Evolutionary conservation across 2,888 invertebrate genomes (phyloP).

Genomic region (Oxycera nigricornis): DNA sequence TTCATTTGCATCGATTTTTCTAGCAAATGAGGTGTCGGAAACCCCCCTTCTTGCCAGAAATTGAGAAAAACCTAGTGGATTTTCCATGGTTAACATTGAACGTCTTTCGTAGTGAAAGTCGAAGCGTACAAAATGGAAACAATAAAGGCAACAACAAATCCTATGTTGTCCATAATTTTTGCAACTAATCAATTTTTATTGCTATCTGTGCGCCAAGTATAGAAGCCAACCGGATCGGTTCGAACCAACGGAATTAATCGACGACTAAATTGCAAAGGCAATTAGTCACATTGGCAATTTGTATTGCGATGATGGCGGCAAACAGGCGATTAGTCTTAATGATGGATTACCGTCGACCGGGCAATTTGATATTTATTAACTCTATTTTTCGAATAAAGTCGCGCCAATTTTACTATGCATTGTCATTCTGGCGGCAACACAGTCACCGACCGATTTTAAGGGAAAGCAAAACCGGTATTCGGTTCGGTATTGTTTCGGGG

Average conservation of each 20-base stretch:
- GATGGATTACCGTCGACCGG: background rate
- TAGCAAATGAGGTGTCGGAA: no score
- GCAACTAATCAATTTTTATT: constrained; percentile 2
- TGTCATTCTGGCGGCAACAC: background rate
- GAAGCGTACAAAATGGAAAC: no score
- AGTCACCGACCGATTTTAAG: background rate
- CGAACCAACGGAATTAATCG: background rate
- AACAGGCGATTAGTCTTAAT: constrained; percentile 11
- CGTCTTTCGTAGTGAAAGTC: no score
- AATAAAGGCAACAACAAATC: no score
- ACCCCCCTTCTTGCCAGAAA: no score
- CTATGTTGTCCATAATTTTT: constrained; percentile 8
- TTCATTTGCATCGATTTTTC: no score
- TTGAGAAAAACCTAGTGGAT: no score
- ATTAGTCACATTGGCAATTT: constrained; percentile 12
- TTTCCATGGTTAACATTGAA: no score
- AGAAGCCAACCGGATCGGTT: background rate
- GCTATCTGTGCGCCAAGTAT: background rate
- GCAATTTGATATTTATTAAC: background rate
- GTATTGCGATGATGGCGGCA: background rate
- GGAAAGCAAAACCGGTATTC: background rate
- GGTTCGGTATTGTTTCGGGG: background rate
- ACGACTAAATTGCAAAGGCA: background rate
- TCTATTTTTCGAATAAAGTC: background rate
- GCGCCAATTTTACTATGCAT: background rate